Evolutionary conservation across 2,888 invertebrate species (phyloP), one percentile per base, ranked within the genome.

Genomic region (Oligia latruncula): DNA sequence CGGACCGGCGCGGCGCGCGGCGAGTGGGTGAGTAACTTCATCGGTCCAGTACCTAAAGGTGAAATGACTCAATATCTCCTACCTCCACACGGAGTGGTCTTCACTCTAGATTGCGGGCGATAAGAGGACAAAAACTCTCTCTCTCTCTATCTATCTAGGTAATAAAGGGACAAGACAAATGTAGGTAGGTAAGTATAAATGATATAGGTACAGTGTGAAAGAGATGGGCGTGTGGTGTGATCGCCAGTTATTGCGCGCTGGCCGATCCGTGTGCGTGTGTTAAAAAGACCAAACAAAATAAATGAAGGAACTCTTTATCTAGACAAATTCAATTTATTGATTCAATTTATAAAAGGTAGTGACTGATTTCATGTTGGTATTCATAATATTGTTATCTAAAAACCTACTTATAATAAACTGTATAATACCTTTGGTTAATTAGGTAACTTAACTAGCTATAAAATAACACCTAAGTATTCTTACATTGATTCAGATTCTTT

Each of bases 401-500:
- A 62, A 65, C 46, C 60, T 92, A 92, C 93, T 91, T 92, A 95
- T 90, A 95, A 78, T 87, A 74, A 80, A 86, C 65, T 78, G 88
- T 88, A 89, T 79, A 89, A 89, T 89, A 89, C 93, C 96, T 96
- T 96, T 96, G 96, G 96, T 96, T 95, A 95, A 88, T 93, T 94
- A 95, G 96, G 96, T 96, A 96, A 96, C 95, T 93, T 91, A 88
- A 90, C 92, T 93, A 92, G 80, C 81, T 82, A 86, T 87, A 83
- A 71, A 76, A 70, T 80, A 82, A 71, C 75, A 75, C 62, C 70
- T 76, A 78, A 71, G n/a, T 83, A 72, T 82, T 68, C 62, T 74
- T 77, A 84, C n/a, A 73, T 23, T 62, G 65, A 87, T 87, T 82
- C 70, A 77, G 68, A 83, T 74, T 71, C 46, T 58, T 46, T 58